phyloP scores from a whole-genome alignment of 37 sponge, comb jelly and placozoan genomes.

The Cladorhizidae sp. region DNA sequence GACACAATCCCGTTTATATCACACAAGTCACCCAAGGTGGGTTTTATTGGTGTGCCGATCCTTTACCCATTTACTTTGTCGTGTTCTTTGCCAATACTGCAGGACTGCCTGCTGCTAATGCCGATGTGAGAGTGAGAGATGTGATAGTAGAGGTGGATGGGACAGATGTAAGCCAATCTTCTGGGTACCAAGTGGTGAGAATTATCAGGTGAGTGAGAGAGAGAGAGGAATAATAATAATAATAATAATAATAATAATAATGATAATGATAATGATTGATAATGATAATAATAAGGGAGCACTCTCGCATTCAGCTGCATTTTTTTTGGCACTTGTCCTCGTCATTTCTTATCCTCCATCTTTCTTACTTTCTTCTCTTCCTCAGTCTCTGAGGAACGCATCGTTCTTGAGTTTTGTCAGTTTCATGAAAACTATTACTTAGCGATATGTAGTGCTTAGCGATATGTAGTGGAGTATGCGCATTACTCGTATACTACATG shows the following conservation, averaged over 20 bases:
- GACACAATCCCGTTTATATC: conserved; percentile 58
- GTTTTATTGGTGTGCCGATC: neutral
- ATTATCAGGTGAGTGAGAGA: conserved; percentile 22
- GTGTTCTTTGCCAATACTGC: neutral
- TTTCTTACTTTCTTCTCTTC: too few relatives aligned
- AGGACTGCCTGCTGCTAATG: conserved; percentile 59
- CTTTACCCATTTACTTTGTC: neutral
- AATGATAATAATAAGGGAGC: too few relatives aligned
- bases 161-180: conserved; percentile 52
- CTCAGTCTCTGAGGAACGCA: too few relatives aligned
- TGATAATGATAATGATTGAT: too few relatives aligned
- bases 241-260: neutral
- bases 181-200: conserved; percentile 28
- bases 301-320: too few relatives aligned
- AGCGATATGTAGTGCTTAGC: too few relatives aligned
- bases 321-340: too few relatives aligned
- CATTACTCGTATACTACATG: too few relatives aligned
- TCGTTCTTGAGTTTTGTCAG: too few relatives aligned
- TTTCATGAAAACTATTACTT: too few relatives aligned
- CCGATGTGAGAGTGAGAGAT: conserved; percentile 49
- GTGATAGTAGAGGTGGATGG: conserved; percentile 53
- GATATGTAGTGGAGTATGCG: too few relatives aligned
- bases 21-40: conserved; percentile 46
- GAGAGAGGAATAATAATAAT: neutral
- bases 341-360: too few relatives aligned